These are phyloP conservation scores for Ashinkailepas kermadecensis DNA, from an alignment of 2,888 invertebrate genomes.

Conservation along the genomic window DNA sequence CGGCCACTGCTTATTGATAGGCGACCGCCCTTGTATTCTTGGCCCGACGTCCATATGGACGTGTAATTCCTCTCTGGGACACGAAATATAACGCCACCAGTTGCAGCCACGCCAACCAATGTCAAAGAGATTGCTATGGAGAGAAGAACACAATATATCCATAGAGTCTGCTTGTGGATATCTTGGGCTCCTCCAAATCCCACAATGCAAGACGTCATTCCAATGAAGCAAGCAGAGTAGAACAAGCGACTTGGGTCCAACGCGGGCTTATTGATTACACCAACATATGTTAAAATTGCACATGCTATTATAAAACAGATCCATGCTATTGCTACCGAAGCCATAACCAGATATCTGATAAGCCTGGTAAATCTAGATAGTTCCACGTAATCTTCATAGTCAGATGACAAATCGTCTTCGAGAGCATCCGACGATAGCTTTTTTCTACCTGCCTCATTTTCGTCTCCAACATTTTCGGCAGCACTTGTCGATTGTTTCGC, in stretches of 20 bases:
- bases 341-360: not conserved
- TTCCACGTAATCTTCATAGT: not conserved
- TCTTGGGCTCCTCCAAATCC: constrained; percentile 11
- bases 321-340: constrained; percentile 3
- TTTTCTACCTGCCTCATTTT: not conserved
- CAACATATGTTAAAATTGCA: not conserved
- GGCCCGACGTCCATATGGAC: not conserved
- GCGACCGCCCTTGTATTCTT: too few species aligned
- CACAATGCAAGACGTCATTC: constrained; percentile 5
- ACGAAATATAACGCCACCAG: not conserved
- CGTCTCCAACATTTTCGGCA: not conserved
- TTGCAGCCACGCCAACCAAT: not conserved
- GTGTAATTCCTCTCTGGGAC: not conserved
- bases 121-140: not conserved
- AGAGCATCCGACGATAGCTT: too few species aligned
- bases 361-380: not conserved
- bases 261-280: not conserved
- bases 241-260: not conserved
- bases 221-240: not conserved
- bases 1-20: too few species aligned
- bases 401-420: not conserved
- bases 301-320: not conserved
- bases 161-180: not conserved
- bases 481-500: not conserved
- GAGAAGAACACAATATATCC: not conserved